These are phyloP conservation scores for Corythaixoides concolor DNA, from an alignment of 2,113 vertebrate genomes.

Conservation along the genomic window DNA sequence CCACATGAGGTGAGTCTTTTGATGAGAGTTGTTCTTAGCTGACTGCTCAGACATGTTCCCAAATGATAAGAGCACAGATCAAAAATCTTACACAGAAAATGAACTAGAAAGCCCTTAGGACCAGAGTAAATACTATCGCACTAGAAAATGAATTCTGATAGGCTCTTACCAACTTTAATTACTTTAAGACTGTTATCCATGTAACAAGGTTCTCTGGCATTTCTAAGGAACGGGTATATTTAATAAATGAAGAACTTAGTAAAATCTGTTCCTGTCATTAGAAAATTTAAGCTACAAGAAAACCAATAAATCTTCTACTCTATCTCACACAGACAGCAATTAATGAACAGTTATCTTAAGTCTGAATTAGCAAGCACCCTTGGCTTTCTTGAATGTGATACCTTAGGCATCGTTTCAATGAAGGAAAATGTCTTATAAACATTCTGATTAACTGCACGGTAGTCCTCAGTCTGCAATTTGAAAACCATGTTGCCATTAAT, in stretches of 20 bases:
- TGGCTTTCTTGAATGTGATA: not conserved
- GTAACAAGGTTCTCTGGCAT: not conserved
- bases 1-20: not conserved
- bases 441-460: not conserved
- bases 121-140: not conserved
- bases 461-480: not conserved
- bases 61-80: not conserved
- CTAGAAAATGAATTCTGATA: conserved; percentile 8
- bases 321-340: conserved; percentile 9
- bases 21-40: not conserved
- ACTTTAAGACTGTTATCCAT: not conserved
- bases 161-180: conserved; percentile 31
- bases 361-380: not conserved
- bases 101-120: conserved; percentile 25
- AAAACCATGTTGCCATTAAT: conserved; percentile 24
- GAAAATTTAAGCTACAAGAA: conserved; percentile 29
- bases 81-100: conserved; percentile 14
- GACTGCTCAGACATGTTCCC: conserved; percentile 3
- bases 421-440: not conserved
- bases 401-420: not conserved
- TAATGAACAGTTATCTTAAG: conserved; percentile 36
- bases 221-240: not conserved
- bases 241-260: conserved; percentile 15
- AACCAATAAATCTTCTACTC: not conserved
- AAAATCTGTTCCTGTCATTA: conserved; percentile 17